phyloP scores from a whole-genome alignment of 2,113 vertebrate genomes.

The Zeus faber region DNA sequence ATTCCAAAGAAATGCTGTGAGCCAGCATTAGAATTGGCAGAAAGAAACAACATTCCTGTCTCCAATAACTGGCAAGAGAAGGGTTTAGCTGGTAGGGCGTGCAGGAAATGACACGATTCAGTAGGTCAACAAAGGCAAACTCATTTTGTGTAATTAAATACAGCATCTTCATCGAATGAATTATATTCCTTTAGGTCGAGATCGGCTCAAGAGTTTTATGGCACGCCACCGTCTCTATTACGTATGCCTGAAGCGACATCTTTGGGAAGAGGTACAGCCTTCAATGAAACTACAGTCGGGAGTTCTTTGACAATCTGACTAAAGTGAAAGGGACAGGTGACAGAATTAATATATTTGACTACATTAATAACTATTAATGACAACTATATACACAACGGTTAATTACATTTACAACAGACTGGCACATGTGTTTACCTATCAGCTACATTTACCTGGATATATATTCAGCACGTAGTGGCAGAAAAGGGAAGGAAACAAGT shows the following conservation, averaged over 20 bases:
- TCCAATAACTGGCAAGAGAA: no score
- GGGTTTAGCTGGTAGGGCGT: no score
- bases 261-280: slow-evolving; percentile 24
- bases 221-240: slow-evolving; percentile 19
- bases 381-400: slow-evolving; percentile 1
- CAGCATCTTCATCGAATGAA: neutral
- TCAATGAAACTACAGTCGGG: slow-evolving; percentile 20
- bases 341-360: slow-evolving; percentile 17
- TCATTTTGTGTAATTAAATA: no score
- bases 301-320: slow-evolving; percentile 32
- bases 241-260: slow-evolving; percentile 26
- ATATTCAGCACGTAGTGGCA: slow-evolving; percentile 22
- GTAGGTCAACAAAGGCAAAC: no score
- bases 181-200: slow-evolving; percentile 15
- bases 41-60: no score
- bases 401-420: slow-evolving; percentile 5
- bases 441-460: slow-evolving; percentile 11
- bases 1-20: no score
- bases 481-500: slow-evolving; percentile 36
- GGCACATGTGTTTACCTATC: neutral
- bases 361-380: no score
- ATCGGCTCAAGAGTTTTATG: slow-evolving; percentile 20
- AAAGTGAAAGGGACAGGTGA: slow-evolving; percentile 30
- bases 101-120: no score
- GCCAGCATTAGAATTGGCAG: no score